Evolutionary conservation across 1,140 invertebrate species (phyloP), one percentile per base, ranked within the genome.

Genomic region (Maniola jurtina): DNA sequence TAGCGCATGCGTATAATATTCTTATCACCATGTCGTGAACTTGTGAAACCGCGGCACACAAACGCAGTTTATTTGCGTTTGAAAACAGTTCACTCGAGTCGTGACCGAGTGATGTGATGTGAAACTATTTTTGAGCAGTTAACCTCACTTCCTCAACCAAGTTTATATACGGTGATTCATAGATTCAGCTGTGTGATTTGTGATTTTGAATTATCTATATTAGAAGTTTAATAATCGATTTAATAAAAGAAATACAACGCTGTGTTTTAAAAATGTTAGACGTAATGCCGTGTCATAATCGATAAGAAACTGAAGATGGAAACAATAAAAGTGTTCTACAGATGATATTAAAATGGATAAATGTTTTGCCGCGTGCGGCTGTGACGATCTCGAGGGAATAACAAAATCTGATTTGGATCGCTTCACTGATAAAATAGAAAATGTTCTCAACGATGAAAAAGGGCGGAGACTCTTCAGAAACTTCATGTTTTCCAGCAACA

Each of bases 371-470:
- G 80, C 82, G 10, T 91, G 88, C 76, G 85, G 89, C 60, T 91
- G 87, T 73, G 84, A 86, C 68, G 81, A 87, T 69, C 78, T 79
- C 25, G 84, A 89, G 79, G 83, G 83, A 45, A 68, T 91, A 64
- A 88, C 83, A 34, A 88, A 86, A 73, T 78, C 86, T 5, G 91
- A 92, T 70, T 84, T 91, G 66, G 89, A 92, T 70, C 83, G 91
- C 10, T 92, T 81, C 70, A 92, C 91, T 8, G 90, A 92, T 64
- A 91, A 83, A 78, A 87, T 92, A 59, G 89, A 91, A 72, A 91
- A 92, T 81, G 86, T 91, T 35, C 72, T 92, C 33, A 86, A 83
- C 45, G 85, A 91, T 68, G 87, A 89, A 59, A 91, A 86, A 61
- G 91, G 91, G 2, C 80, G 84, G 57, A 76, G 81, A 16, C 70